Percentiles rank a stretch among this genome's conserved stretches.
Evolutionary conservation across 2,888 invertebrate genomes (phyloP).

Genomic region (Phlogophora meticulosa): DNA sequence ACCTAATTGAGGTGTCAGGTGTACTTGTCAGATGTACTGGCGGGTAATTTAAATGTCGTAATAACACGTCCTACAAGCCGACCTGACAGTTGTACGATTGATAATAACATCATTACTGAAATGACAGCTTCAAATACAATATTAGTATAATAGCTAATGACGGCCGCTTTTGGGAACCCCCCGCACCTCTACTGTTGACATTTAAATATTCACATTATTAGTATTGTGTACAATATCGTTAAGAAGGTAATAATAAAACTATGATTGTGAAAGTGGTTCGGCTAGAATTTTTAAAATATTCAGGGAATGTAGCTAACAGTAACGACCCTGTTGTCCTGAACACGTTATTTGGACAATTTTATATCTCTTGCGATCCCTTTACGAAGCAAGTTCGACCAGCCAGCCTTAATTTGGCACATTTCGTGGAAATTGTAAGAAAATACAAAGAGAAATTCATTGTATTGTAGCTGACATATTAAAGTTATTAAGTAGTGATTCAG

Average conservation of each 20-base stretch:
- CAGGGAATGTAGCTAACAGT: too few species aligned
- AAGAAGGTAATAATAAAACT: background rate
- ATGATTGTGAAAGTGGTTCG: background rate
- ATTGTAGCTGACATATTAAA: too few species aligned
- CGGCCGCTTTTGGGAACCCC: background rate
- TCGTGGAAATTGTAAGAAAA: background rate
- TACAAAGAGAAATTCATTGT: background rate
- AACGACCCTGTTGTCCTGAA: background rate
- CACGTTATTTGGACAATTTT: background rate
- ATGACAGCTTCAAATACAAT: background rate
- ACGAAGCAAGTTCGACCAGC: background rate
- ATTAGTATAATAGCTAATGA: background rate
- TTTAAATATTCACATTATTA: background rate
- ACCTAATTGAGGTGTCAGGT: constrained; percentile 13
- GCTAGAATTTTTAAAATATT: background rate
- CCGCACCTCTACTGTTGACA: background rate
- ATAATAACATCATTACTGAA: constrained; percentile 28
- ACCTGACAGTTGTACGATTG: background rate
- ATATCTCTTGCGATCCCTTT: background rate
- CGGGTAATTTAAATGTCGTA: background rate
- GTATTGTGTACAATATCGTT: background rate
- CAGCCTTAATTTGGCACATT: background rate
- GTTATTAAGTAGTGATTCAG: too few species aligned
- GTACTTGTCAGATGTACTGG: background rate
- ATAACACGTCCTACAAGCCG: background rate